phyloP scores from a whole-genome alignment of 2,888 invertebrate genomes.

The Leptopterna dolabrata region DNA sequence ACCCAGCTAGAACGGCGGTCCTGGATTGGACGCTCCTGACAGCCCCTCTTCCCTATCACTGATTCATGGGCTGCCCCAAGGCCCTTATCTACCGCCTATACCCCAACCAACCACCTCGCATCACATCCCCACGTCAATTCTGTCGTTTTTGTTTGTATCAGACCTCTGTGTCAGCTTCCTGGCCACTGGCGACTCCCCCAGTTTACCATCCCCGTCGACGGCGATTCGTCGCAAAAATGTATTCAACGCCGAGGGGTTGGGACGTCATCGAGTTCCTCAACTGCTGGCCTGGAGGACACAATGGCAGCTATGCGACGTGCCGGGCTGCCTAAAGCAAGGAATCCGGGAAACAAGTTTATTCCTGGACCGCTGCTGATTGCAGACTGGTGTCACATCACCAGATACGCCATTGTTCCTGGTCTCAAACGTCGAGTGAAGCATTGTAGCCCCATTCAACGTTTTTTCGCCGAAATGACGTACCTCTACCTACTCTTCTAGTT shows the following conservation, averaged over 20 bases:
- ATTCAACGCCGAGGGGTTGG: background rate
- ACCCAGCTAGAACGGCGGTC: slow-evolving; percentile 34
- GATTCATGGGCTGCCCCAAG: slow-evolving; percentile 28
- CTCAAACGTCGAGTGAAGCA: background rate
- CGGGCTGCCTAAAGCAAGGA: background rate
- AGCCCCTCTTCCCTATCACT: slow-evolving; percentile 15
- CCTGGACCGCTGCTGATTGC: background rate
- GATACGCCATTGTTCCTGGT: slow-evolving; percentile 6
- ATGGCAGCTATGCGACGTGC: background rate
- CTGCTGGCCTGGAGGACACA: background rate
- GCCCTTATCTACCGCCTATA: slow-evolving; percentile 19
- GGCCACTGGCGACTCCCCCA: background rate
- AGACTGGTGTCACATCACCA: background rate
- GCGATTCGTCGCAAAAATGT: slow-evolving; percentile 21
- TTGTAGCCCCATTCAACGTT: background rate
- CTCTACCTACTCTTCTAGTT: background rate
- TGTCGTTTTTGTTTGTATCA: slow-evolving; percentile 11
- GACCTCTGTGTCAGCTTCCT: slow-evolving; percentile 3
- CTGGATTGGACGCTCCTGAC: slow-evolving; percentile 15
- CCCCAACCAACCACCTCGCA: background rate
- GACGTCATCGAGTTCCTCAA: background rate
- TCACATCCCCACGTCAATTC: background rate
- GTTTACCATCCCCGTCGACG: background rate
- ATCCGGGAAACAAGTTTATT: slow-evolving; percentile 51
- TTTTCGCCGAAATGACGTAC: background rate